Evolutionary conservation across 1,140 invertebrate species (phyloP), one percentile per base, ranked within the genome.

Genomic region (Drosophila paulistorum): DNA sequence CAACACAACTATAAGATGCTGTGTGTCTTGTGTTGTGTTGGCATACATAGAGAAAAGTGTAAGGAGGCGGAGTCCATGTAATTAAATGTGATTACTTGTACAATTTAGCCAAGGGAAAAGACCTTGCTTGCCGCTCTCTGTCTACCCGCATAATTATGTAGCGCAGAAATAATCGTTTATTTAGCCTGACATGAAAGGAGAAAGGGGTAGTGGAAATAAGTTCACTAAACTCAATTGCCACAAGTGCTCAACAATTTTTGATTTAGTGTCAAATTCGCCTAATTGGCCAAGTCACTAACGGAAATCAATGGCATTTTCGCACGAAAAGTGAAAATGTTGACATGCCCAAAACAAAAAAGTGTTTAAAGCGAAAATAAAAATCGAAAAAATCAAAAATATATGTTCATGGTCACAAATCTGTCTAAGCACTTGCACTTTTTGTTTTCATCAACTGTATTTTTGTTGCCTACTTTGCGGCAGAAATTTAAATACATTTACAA

Each of bases 11-110:
- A 30, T 55, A 33, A 35, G 62, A 66, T 3, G 39, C 39, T 23
- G 14, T 51, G 13, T 30, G 6, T 26, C 23, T 26, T 26, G 23
- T 26, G 23, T 26, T 26, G 23, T 51, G 45, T 11, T 37, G 35
- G 45, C 17, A 71, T 60, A 42, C 33, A 51, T 14, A 26, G 55
- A 17, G 59, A 54, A 55, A 64, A 48, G 35, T 35, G 9, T 65
- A 67, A 45, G 62, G 55, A 23, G 83, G 76, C 83, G 76, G 67
- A 68, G 48, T 37, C 26, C 17, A 45, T 65, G 76, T 83, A 86
- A 86, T 86, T 87, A 86, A 83, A 67, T 79, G 63, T 80, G 70
- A 83, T 87, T 79, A 74, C 79, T 79, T 74, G 60, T 65, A 75
- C 66, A 62, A 84, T 77, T 77, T 60, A 59, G 54, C 37, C 42